Percentiles rank a stretch among this genome's conserved stretches.
phyloP scores from a whole-genome alignment of 2,888 invertebrate genomes.

The Cerastis leucographa region DNA sequence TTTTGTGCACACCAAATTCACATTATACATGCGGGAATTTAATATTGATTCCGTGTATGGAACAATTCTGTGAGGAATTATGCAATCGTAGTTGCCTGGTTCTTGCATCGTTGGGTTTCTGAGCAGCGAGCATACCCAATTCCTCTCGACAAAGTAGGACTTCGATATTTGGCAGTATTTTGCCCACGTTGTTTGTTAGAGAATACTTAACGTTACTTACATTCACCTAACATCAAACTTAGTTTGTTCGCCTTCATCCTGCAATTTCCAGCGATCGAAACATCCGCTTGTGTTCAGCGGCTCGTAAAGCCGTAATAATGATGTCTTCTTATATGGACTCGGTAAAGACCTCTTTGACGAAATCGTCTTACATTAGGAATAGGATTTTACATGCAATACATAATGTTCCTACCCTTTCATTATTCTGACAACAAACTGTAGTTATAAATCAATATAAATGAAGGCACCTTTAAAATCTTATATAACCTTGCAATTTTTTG shows the following conservation, averaged over 20 bases:
- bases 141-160: not conserved
- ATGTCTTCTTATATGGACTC: not conserved
- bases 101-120: no score
- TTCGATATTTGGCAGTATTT: not conserved
- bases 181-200: not conserved
- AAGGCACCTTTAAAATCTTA: no score
- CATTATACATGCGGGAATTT: no score
- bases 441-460: not conserved
- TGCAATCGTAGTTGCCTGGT: no score
- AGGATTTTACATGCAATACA: not conserved
- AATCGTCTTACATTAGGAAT: not conserved
- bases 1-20: no score
- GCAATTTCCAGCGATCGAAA: constrained; percentile 7
- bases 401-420: not conserved
- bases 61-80: no score
- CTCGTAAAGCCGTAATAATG: not conserved
- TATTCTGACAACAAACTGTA: not conserved
- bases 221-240: not conserved
- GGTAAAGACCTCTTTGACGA: not conserved
- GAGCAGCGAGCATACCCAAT: not conserved
- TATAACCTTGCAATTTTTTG: no score
- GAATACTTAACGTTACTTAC: not conserved
- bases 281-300: constrained; percentile 1
- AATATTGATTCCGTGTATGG: no score
- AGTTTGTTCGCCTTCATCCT: not conserved